phyloP scores from a whole-genome alignment of 2,797 vertebrate genomes.

The Rhodeus uyekii region DNA sequence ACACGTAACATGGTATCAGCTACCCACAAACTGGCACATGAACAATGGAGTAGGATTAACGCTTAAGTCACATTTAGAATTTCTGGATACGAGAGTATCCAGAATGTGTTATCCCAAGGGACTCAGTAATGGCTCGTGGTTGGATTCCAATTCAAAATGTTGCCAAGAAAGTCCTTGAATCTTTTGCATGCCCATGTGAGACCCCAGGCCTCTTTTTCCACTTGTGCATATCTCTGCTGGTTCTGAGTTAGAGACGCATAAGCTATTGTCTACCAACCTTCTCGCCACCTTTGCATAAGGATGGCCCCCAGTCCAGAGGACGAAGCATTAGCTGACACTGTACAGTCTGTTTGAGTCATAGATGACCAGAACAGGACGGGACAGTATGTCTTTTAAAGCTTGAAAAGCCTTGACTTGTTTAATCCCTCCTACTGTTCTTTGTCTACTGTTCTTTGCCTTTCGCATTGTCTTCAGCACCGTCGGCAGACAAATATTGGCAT shows the following conservation, averaged over 20 bases:
- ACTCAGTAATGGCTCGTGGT: too few species aligned
- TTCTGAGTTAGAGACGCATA: too few species aligned
- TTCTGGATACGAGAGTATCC: not conserved
- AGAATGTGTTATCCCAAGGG: too few species aligned
- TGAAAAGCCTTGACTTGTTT: constrained; percentile 27
- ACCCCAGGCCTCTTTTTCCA: too few species aligned
- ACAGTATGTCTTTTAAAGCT: constrained; percentile 27
- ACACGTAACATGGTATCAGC: constrained; percentile 9
- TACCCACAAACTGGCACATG: constrained; percentile 37
- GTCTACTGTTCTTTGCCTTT: too few species aligned
- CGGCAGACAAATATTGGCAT: not conserved
- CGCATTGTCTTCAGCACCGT: not conserved
- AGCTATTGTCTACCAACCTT: too few species aligned
- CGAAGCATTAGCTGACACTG: not conserved
- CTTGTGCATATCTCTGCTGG: too few species aligned
- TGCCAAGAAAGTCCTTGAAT: too few species aligned
- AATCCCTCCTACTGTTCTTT: too few species aligned
- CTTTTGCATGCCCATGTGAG: too few species aligned
- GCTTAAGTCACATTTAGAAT: constrained; percentile 39
- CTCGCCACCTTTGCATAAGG: not conserved
- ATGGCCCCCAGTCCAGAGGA: not conserved
- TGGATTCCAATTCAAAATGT: too few species aligned
- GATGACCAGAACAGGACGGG: not conserved
- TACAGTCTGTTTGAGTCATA: constrained; percentile 13
- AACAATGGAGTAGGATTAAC: constrained; percentile 27